Conservation (phyloP, 2,113 vertebrate species). For the Narcine bancroftii region DNA sequence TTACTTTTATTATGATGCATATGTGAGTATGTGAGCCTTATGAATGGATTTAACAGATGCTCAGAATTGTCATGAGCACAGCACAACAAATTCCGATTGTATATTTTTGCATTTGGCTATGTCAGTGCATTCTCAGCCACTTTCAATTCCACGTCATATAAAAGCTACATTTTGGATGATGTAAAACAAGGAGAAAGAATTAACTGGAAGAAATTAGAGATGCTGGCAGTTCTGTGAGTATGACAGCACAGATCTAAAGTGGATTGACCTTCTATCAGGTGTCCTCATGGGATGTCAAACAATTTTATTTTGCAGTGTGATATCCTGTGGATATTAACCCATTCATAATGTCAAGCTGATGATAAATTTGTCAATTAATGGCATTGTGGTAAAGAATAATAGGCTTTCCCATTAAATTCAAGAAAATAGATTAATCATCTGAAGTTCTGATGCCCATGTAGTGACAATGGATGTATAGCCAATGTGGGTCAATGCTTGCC, state of each 20-base stretch:
- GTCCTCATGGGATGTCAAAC: not conserved
- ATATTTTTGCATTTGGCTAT: not conserved
- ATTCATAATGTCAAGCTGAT: not conserved
- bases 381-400: not conserved
- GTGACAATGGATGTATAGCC: not conserved
- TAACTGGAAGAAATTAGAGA: not conserved
- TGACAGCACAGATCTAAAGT: not conserved
- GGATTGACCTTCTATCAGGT: not conserved
- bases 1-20: not conserved
- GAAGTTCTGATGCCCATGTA: not conserved
- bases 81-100: not conserved
- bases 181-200: not conserved
- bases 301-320: slow-evolving; percentile 22
- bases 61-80: not conserved
- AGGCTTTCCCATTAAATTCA: not conserved
- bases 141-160: not conserved
- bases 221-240: not conserved
- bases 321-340: slow-evolving; percentile 1
- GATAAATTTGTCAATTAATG: not conserved
- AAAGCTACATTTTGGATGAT: not conserved
- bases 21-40: no score
- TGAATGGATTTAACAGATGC: not conserved
- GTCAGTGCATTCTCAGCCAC: not conserved
- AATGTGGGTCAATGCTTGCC: not conserved
- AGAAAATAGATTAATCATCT: not conserved